phyloP scores from a whole-genome alignment of 2,797 vertebrate genomes.

The Esox lucius region DNA sequence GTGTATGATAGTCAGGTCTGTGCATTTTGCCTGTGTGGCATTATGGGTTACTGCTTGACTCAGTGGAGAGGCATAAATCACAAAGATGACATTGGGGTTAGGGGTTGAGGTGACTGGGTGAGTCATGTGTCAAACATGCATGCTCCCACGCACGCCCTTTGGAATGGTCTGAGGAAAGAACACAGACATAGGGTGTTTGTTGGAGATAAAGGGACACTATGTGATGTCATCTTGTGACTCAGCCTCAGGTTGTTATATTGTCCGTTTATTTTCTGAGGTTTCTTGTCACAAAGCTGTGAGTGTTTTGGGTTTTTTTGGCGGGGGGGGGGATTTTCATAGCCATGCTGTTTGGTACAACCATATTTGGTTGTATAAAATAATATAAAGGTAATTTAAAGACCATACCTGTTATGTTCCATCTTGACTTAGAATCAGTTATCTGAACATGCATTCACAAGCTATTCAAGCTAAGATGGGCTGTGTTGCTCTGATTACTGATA shows the following conservation, averaged over 20 bases:
- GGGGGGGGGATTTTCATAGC: neutral
- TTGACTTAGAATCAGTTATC: neutral
- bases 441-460: neutral
- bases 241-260: too few relatives aligned
- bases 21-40: neutral
- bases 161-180: neutral
- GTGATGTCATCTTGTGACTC: constrained; percentile 5
- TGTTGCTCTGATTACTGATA: neutral
- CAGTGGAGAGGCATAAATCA: neutral
- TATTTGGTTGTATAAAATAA: neutral
- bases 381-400: neutral
- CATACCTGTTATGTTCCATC: neutral
- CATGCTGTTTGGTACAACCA: neutral
- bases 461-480: neutral
- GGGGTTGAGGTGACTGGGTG: constrained; percentile 1
- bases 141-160: neutral
- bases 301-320: neutral
- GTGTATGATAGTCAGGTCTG: neutral
- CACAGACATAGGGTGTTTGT: neutral
- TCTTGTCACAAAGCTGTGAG: neutral
- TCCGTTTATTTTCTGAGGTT: neutral
- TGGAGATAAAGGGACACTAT: neutral
- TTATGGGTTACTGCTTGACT: neutral
- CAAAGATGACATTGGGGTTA: neutral
- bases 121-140: neutral